Evolutionary conservation across 2,113 vertebrate genomes (phyloP).

Genomic region (Scomber colias): DNA sequence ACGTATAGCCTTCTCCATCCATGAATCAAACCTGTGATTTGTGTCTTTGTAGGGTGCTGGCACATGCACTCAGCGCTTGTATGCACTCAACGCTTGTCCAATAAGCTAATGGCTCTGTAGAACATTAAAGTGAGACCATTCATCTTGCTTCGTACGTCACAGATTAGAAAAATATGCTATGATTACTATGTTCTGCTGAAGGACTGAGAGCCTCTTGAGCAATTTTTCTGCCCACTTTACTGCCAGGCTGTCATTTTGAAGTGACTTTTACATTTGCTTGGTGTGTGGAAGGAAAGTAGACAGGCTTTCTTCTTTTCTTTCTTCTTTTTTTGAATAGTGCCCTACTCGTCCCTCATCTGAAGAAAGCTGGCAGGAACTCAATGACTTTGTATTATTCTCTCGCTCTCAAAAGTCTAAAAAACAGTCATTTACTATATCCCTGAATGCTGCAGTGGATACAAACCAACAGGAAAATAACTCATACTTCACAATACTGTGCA

Average conservation of each 20-base stretch:
- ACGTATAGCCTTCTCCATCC: not conserved
- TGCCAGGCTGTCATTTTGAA: slow-evolving; percentile 5
- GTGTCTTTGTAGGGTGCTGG: not conserved
- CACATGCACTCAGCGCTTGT: not conserved
- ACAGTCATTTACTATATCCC: not conserved
- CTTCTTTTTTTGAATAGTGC: slow-evolving; percentile 13
- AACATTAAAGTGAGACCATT: slow-evolving; percentile 10
- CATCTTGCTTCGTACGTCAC: not conserved
- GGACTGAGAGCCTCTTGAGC: slow-evolving; percentile 2
- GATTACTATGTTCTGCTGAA: slow-evolving; percentile 39
- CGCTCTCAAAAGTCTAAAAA: not conserved
- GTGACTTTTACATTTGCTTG: slow-evolving; percentile 11
- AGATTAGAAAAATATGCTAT: slow-evolving; percentile 10
- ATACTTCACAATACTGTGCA: not conserved
- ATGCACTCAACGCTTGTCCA: not conserved
- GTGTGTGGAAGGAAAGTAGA: not conserved
- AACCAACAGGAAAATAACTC: slow-evolving; percentile 7
- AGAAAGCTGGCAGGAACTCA: slow-evolving; percentile 28
- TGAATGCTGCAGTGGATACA: not conserved
- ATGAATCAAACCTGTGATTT: slow-evolving; percentile 21
- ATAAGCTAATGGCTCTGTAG: slow-evolving; percentile 25
- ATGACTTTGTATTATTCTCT: slow-evolving; percentile 4
- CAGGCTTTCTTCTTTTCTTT: not conserved
- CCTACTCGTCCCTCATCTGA: slow-evolving; percentile 21
- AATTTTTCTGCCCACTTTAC: slow-evolving; percentile 22